phyloP scores from a whole-genome alignment of 2,797 vertebrate genomes.

The Loriculus beryllinus region DNA sequence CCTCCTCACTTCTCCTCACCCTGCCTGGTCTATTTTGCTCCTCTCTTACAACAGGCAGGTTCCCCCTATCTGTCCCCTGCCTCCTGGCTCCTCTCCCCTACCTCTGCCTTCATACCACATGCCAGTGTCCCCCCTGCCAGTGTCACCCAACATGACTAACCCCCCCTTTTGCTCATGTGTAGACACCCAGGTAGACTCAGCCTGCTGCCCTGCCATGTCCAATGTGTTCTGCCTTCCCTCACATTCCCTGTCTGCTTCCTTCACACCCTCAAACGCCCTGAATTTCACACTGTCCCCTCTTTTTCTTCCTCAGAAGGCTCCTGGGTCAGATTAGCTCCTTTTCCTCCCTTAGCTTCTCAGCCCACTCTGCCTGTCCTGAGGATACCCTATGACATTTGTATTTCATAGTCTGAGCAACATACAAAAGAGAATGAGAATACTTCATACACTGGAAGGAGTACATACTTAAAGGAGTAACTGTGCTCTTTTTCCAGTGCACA shows the following conservation, averaged over 20 bases:
- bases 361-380: background rate
- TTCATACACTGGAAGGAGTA: background rate
- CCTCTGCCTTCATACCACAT: background rate
- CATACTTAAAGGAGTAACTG: background rate
- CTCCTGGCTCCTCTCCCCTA: background rate
- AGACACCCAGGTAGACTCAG: fast-evolving
- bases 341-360: background rate
- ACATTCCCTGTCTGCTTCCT: background rate
- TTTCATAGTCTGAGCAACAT: background rate
- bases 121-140: background rate
- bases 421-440: background rate
- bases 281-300: background rate
- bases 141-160: background rate
- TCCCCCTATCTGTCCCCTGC: background rate
- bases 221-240: background rate
- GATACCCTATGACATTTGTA: background rate
- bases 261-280: background rate
- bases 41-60: background rate
- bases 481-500: background rate
- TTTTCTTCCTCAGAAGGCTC: background rate
- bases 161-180: background rate
- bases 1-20: background rate
- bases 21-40: background rate
- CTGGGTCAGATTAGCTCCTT: background rate
- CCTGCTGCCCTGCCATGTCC: fast-evolving